Percentiles rank a stretch among this genome's conserved stretches.
These are phyloP conservation scores for Vollenhovia emeryi DNA, from an alignment of 1,140 invertebrate genomes.

Conservation along the genomic window DNA sequence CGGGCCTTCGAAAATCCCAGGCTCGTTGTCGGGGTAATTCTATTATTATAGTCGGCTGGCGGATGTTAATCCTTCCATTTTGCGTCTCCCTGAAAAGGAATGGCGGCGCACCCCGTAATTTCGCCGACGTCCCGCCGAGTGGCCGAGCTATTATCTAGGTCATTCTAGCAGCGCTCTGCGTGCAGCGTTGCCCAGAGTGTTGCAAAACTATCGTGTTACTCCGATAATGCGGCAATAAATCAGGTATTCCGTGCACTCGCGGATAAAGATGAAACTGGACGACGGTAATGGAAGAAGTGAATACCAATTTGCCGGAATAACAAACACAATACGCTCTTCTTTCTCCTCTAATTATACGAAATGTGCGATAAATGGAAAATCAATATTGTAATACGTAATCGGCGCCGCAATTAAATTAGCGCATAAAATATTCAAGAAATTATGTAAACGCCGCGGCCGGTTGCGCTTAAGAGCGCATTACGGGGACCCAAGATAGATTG, in stretches of 20 bases:
- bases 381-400: neutral
- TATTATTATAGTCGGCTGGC: slow-evolving; percentile 58
- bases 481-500: neutral
- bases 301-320: neutral
- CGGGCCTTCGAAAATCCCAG: slow-evolving; percentile 39
- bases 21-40: slow-evolving; percentile 58
- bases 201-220: slow-evolving; percentile 1
- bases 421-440: neutral
- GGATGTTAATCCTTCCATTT: slow-evolving; percentile 59
- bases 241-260: neutral
- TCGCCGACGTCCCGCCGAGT: slow-evolving; percentile 11
- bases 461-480: neutral
- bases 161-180: neutral
- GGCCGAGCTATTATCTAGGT: slow-evolving; percentile 23
- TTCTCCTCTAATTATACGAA: neutral
- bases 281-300: neutral
- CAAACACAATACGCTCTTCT: neutral
- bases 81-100: slow-evolving; percentile 46
- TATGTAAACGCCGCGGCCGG: neutral
- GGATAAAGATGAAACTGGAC: neutral
- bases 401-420: neutral
- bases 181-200: neutral
- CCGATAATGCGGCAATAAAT: neutral
- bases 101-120: slow-evolving; percentile 7
- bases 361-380: neutral